Conservation (phyloP, 1,140 invertebrate species). For the Pseudomyrmex sp. region DNA sequence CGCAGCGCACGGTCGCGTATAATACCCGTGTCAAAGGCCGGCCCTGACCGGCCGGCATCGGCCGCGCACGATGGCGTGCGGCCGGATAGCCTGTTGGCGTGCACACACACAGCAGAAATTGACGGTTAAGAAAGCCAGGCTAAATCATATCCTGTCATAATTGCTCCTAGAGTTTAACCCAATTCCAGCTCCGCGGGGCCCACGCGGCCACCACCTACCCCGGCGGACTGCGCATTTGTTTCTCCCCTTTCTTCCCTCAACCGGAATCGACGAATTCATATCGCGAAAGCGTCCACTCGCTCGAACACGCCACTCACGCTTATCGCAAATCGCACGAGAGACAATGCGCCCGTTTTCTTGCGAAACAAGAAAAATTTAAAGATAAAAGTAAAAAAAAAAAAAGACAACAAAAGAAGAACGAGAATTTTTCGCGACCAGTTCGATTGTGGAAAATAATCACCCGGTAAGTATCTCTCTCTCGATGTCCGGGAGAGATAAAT, state of each 20-base stretch:
- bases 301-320: too few relatives aligned
- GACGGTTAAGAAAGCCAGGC: conserved; percentile 72
- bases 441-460: neutral
- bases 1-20: conserved; percentile 1
- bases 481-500: too few relatives aligned
- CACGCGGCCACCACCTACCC: conserved; percentile 64
- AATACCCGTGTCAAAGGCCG: conserved; percentile 76
- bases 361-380: neutral
- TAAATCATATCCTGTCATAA: conserved; percentile 80
- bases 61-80: conserved; percentile 60
- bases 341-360: too few relatives aligned
- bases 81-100: conserved; percentile 66
- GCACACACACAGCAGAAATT: conserved; percentile 67
- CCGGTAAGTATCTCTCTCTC: too few relatives aligned
- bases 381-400: too few relatives aligned
- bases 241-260: neutral
- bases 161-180: conserved; percentile 75
- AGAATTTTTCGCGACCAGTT: neutral
- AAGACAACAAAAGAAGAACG: neutral
- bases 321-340: neutral
- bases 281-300: neutral
- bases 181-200: conserved; percentile 71
- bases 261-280: conserved; percentile 33
- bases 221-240: conserved; percentile 32
- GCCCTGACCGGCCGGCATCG: conserved; percentile 70